Base-by-base conservation (phyloP, 2,888 invertebrate species). In the Petrolisthes cinctipes region DNA sequence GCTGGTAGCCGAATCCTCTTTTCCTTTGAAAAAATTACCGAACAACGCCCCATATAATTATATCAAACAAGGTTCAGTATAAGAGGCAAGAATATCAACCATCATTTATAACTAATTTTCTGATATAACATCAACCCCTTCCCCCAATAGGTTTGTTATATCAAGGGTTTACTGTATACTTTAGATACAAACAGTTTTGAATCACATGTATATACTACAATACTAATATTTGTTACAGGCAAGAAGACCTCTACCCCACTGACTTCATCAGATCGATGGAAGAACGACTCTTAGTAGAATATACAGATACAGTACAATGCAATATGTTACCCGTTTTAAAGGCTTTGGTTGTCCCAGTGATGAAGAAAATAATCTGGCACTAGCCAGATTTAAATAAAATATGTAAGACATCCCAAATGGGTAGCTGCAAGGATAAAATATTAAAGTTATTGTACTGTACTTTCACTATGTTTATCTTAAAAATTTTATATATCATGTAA, bases 171-270 rank as follows among this genome's bases (percentile, higher is more conserved):
- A 9, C 17, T 7, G 9, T 11, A 1, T 20, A 53, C 56, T 14
- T 79, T 20, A 4, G 53, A 56, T 68, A 68, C 5, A 66, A 37
- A 37, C 37, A 37, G 37, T 37, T 37, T 37, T 71, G 7, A 61
- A 14, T 61, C 53, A 82, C 37, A 11, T 61, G 14, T 81, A 23
- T 61, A 9, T 20, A 56, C 37, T 23, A 75, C 71, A 23, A 7
- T 37, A 54, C 61, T 56, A 6, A 57, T 57, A 51, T 79, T 75
- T 82, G 14, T 81, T 61, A 53, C 90, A 90, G 90, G 89, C 20
- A 90, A 90, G 86, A 90, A 90, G 81, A 90, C 90, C 17, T 90
- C 90, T 23, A 90, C 90, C 14, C 89, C 89, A 2, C 54, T 90
- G 75, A 86, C 78, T 20, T 81, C 90, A 51, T 78, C 57, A 57